phyloP scores from a whole-genome alignment of 2,797 vertebrate species.

The Tenualosa ilisha region DNA sequence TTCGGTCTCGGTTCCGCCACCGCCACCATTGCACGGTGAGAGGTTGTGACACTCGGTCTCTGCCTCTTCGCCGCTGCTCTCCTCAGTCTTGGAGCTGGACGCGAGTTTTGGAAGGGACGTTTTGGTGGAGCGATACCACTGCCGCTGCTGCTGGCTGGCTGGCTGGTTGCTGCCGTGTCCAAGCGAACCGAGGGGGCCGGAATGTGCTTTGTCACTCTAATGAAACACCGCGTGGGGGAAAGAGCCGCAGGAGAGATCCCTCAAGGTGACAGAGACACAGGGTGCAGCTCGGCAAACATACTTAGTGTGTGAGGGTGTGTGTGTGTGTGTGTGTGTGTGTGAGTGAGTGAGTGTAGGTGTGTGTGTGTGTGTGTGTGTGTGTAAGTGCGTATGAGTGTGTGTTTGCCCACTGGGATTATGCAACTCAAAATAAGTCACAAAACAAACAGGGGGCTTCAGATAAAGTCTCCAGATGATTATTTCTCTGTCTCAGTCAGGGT shows the following conservation, averaged over 20 bases:
- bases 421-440: conserved; percentile 6
- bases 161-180: conserved; percentile 29
- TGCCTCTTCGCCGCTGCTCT: conserved; percentile 18
- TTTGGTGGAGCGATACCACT: background rate
- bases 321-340: background rate
- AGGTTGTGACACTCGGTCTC: conserved; percentile 23
- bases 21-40: background rate
- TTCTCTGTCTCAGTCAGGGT: background rate
- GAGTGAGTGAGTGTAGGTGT: background rate
- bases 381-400: background rate
- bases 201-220: conserved; percentile 44
- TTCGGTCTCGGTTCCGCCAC: background rate
- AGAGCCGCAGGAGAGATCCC: conserved; percentile 41
- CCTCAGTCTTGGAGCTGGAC: conserved; percentile 24
- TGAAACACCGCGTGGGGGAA: conserved; percentile 45
- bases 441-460: background rate
- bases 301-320: background rate
- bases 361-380: background rate
- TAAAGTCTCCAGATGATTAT: background rate
- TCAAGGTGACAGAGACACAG: conserved; percentile 41
- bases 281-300: conserved; percentile 4
- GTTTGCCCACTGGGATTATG: background rate
- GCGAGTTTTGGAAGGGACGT: conserved; percentile 16
- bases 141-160: background rate
- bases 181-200: background rate